These are phyloP conservation scores for Datnioides undecimradiatus DNA, from an alignment of 2,113 vertebrate genomes.

Conservation along the genomic window DNA sequence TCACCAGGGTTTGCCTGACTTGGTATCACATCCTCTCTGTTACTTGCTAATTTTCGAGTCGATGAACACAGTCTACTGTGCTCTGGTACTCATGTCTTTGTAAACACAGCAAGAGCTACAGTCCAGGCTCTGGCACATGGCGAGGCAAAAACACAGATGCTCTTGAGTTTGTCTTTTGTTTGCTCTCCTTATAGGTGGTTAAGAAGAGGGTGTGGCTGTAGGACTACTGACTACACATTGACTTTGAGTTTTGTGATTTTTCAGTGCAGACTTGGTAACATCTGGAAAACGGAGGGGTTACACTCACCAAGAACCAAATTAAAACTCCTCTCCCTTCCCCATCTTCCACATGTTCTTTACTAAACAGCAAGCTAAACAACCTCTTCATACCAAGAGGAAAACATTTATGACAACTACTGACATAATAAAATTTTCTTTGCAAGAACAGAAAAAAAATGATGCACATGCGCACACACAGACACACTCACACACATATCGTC, in stretches of 20 bases:
- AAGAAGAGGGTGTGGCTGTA: constrained; percentile 62
- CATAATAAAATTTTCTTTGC: constrained; percentile 54
- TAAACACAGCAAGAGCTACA: constrained; percentile 72
- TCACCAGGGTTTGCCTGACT: constrained; percentile 35
- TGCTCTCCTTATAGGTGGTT: constrained; percentile 42
- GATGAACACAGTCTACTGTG: constrained; percentile 46
- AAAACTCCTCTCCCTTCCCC: constrained; percentile 24
- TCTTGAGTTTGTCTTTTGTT: constrained; percentile 47
- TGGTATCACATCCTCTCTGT: constrained; percentile 31
- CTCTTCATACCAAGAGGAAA: constrained; percentile 69
- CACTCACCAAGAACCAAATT: constrained; percentile 48
- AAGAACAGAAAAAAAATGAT: constrained; percentile 59
- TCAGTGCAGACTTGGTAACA: constrained; percentile 83
- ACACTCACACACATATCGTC: constrained; percentile 38
- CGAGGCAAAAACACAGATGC: constrained; percentile 42
- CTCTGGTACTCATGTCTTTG: constrained; percentile 38
- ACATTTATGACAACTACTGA: constrained; percentile 56
- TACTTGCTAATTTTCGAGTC: constrained; percentile 40
- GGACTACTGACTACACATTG: constrained; percentile 73
- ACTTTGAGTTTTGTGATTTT: constrained; percentile 74
- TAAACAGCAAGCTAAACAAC: constrained; percentile 75
- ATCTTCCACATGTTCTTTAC: constrained; percentile 74
- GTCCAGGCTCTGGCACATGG: constrained; percentile 68
- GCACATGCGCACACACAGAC: constrained; percentile 63
- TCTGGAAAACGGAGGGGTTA: constrained; percentile 58